These are phyloP conservation scores for Falco columbarius DNA, from an alignment of 2,797 vertebrate genomes.

Conservation along the genomic window DNA sequence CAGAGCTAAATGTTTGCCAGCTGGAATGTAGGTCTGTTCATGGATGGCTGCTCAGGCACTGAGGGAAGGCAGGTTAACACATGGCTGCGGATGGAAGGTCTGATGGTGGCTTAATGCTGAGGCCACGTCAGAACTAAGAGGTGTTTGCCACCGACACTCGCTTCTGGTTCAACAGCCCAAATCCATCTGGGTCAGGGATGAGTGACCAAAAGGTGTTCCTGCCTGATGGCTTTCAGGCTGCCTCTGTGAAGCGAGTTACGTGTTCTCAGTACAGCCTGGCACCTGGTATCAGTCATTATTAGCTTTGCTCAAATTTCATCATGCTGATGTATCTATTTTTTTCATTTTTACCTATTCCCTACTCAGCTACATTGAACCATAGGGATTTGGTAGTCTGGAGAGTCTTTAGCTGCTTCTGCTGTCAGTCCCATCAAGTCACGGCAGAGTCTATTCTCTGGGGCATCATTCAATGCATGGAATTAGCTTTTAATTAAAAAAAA, in stretches of 20 bases:
- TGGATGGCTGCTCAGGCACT: not conserved
- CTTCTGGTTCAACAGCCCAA: not conserved
- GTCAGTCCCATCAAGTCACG: conserved; percentile 28
- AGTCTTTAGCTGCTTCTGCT: conserved; percentile 5
- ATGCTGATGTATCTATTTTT: not conserved
- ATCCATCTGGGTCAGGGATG: not conserved
- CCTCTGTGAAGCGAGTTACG: not conserved
- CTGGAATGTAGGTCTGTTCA: not conserved
- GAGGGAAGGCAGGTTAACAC: not conserved
- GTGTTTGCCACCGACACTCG: not conserved
- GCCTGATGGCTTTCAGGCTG: not conserved
- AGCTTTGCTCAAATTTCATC: not conserved
- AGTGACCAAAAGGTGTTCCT: not conserved
- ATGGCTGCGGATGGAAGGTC: not conserved
- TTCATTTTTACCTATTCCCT: not conserved
- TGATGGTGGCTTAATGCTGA: not conserved
- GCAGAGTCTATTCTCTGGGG: not conserved
- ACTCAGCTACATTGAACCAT: not conserved
- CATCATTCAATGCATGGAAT: conserved; percentile 1
- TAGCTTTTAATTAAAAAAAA: conserved; percentile 25
- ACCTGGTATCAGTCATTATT: not conserved
- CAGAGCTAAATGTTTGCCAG: not conserved
- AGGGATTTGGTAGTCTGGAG: not conserved
- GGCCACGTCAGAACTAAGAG: not conserved
- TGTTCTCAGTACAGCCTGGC: not conserved